Conservation (phyloP, 2,888 invertebrate species). For the Lobophora halterata region DNA sequence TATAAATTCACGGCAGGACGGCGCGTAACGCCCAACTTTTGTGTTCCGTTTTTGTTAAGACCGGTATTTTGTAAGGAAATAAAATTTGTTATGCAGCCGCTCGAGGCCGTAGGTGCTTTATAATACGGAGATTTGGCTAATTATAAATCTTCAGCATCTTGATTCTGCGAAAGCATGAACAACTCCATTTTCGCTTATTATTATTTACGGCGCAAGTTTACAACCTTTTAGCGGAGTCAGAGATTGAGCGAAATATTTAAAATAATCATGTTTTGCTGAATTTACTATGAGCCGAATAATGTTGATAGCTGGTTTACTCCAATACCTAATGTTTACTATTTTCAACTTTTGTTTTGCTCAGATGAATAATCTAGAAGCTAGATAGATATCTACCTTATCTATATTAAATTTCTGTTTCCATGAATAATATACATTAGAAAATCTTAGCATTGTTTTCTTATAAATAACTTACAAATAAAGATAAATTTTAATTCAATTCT, state of each 20-base stretch:
- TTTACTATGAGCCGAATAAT: too few species aligned
- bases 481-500: slow-evolving; percentile 33
- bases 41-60: slow-evolving; percentile 74
- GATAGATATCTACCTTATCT: too few species aligned
- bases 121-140: slow-evolving; percentile 38
- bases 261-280: slow-evolving; percentile 2
- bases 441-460: too few species aligned
- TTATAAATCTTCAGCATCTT: slow-evolving; percentile 29
- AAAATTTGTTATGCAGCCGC: slow-evolving; percentile 70
- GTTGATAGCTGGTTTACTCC: too few species aligned
- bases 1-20: slow-evolving; percentile 75
- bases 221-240: slow-evolving; percentile 15
- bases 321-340: too few species aligned
- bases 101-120: slow-evolving; percentile 57
- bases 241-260: slow-evolving; percentile 7
- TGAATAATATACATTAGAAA: too few species aligned
- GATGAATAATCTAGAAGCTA: too few species aligned
- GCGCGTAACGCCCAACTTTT: slow-evolving; percentile 69
- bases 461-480: slow-evolving; percentile 28
- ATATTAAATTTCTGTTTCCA: too few species aligned
- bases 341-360: too few species aligned
- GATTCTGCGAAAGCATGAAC: slow-evolving; percentile 18
- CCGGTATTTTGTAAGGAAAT: slow-evolving; percentile 54
- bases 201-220: too few species aligned
- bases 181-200: slow-evolving; percentile 17